Evolutionary conservation across 2,888 invertebrate species (phyloP), one percentile per base, ranked within the genome.

Genomic region (Amaurobius ferox): DNA sequence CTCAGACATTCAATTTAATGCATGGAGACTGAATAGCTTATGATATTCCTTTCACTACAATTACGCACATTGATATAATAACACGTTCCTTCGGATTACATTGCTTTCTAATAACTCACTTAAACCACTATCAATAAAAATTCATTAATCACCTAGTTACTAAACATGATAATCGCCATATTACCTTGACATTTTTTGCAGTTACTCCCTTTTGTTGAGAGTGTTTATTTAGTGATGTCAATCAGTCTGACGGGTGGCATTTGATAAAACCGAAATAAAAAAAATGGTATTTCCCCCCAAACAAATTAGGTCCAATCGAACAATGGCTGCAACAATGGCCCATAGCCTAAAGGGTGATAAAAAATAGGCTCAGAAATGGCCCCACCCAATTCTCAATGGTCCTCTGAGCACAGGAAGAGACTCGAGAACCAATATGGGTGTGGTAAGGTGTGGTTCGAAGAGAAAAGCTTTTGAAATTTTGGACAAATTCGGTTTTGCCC

Each of bases 291-390:
- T 55, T 55, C 16, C 55, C 55, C 55, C 55, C 28, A 62, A 73
- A 61, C 61, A 29, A 29, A 55, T 68, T 81, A 23, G 74, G 67
- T 70, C 68, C 29, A 35, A 61, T 74, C 30, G 39, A 81, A 81
- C 80, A 80, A 79, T 79, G 66, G 44, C 23, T 19, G n/a, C 67
- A 79, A 79, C 79, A 80, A 81, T 81, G 80, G 74, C 80, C 80
- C 72, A 81, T 81, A 81, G 67, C 80, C 80, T 44, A 39, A 67
- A 55, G 80, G 80, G 74, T 68, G 80, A 61, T 39, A 81, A 74
- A 81, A 72, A 74, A 74, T 68, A 68, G 74, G 32, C 30, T 23
- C 55, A 28, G 30, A 61, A 70, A 78, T 64, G n/a, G 48, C 80
- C 40, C 73, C 80, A 73, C 80, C 80, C 80, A 61, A 35, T 55